A percentile compares a stretch with the other conserved stretches of the same genome.
phyloP scores from a whole-genome alignment of 2,113 vertebrate species.

The Actinemys pallida region DNA sequence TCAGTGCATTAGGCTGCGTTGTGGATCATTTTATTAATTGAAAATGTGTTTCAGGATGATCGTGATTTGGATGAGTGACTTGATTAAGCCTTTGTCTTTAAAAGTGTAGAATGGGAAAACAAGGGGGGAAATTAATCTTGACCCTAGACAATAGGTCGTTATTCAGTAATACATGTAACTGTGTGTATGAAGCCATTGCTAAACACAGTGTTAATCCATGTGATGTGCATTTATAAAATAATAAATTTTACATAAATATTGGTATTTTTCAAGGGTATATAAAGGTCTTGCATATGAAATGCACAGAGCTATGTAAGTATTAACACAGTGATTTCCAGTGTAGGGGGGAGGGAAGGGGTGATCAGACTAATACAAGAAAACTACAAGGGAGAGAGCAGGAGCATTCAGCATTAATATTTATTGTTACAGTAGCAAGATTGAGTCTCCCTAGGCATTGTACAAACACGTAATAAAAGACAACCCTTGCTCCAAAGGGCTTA shows the following conservation, averaged over 20 bases:
- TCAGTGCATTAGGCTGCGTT: slow-evolving; percentile 42
- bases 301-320: background rate
- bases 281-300: background rate
- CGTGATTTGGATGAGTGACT: slow-evolving; percentile 56
- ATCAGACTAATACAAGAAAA: background rate
- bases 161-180: background rate
- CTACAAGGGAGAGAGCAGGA: background rate
- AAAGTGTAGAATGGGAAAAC: slow-evolving; percentile 44
- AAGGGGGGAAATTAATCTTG: slow-evolving; percentile 32
- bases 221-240: background rate
- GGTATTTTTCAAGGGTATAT: background rate
- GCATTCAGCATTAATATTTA: background rate
- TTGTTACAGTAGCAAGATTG: fast-evolving
- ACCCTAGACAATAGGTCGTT: background rate
- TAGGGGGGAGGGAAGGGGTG: background rate
- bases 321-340: background rate
- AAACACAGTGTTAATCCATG: background rate
- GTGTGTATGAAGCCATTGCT: background rate
- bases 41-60: slow-evolving; percentile 51
- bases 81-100: slow-evolving; percentile 51
- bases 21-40: slow-evolving; percentile 57
- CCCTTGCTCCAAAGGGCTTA: background rate
- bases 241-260: background rate
- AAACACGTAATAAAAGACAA: background rate
- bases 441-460: background rate